These are phyloP conservation scores for Apoderus coryli DNA, from an alignment of 2,888 invertebrate species.

Conservation along the genomic window DNA sequence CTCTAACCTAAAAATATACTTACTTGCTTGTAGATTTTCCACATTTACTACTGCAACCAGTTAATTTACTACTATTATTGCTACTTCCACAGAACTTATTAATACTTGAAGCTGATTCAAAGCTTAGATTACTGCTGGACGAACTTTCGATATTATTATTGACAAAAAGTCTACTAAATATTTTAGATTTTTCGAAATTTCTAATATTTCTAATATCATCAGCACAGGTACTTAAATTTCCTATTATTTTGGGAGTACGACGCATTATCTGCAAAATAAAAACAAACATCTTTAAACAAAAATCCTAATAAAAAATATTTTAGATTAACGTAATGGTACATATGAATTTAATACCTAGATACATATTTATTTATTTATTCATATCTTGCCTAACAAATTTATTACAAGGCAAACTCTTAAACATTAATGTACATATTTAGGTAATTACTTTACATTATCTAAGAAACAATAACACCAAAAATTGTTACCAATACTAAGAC, in stretches of 20 bases:
- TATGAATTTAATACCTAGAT: too few species aligned
- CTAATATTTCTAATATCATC: constrained; percentile 45
- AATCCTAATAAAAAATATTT: constrained; percentile 4
- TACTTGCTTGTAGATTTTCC: too few species aligned
- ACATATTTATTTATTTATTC: too few species aligned
- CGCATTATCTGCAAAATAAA: constrained; percentile 36
- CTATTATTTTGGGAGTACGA: constrained; percentile 48
- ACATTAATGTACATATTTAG: too few species aligned
- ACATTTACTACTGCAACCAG: too few species aligned
- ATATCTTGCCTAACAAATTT: too few species aligned
- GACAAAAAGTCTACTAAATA: constrained; percentile 24
- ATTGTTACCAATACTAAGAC: too few species aligned
- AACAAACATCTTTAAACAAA: background rate
- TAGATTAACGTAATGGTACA: background rate
- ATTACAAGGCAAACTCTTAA: too few species aligned
- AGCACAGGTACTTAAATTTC: constrained; percentile 48
- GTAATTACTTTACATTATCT: too few species aligned
- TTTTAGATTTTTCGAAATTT: constrained; percentile 35
- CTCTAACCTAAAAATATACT: too few species aligned
- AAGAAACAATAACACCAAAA: too few species aligned
- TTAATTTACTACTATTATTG: too few species aligned
- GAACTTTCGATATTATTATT: constrained; percentile 23
- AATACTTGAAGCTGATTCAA: constrained; percentile 35
- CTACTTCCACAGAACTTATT: constrained; percentile 22
- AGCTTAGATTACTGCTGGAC: constrained; percentile 36